These are phyloP conservation scores for Calyptomena viridis DNA, from an alignment of 2,113 vertebrate genomes.

Conservation along the genomic window DNA sequence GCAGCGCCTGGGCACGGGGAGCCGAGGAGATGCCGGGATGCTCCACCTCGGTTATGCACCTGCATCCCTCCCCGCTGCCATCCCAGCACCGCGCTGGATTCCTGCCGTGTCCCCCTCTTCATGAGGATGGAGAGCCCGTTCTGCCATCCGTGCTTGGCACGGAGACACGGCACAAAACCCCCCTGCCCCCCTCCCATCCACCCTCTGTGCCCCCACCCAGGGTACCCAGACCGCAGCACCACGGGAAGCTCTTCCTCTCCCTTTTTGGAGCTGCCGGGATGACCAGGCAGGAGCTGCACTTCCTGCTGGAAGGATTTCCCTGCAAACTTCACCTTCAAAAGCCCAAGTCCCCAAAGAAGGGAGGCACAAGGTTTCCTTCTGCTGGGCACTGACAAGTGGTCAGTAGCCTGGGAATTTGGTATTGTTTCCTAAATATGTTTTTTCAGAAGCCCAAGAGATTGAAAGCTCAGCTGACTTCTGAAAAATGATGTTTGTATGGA, in stretches of 20 bases:
- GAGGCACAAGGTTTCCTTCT: not conserved
- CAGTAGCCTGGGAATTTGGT: not conserved
- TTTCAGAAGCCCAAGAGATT: not conserved
- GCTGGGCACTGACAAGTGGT: not conserved
- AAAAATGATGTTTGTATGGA: not conserved
- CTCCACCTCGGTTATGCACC: not conserved
- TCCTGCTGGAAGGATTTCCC: slow-evolving; percentile 14
- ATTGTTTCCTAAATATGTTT: not conserved
- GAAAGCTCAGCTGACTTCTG: not conserved
- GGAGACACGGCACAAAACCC: fast-evolving
- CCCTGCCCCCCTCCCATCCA: not conserved
- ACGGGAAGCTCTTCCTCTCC: not conserved
- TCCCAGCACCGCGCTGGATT: not conserved
- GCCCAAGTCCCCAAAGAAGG: not conserved
- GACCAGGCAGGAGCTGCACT: not conserved
- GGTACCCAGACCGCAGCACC: not conserved
- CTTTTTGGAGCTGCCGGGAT: not conserved
- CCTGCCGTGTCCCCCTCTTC: too few species aligned
- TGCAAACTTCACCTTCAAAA: slow-evolving; percentile 28
- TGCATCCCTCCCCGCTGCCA: not conserved
- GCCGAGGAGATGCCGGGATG: not conserved
- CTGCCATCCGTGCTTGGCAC: fast-evolving
- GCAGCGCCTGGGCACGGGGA: fast-evolving
- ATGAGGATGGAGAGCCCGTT: fast-evolving
- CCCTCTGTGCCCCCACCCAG: too few species aligned